phyloP scores from a whole-genome alignment of 2,113 vertebrate genomes.

The Crotalus tigris region DNA sequence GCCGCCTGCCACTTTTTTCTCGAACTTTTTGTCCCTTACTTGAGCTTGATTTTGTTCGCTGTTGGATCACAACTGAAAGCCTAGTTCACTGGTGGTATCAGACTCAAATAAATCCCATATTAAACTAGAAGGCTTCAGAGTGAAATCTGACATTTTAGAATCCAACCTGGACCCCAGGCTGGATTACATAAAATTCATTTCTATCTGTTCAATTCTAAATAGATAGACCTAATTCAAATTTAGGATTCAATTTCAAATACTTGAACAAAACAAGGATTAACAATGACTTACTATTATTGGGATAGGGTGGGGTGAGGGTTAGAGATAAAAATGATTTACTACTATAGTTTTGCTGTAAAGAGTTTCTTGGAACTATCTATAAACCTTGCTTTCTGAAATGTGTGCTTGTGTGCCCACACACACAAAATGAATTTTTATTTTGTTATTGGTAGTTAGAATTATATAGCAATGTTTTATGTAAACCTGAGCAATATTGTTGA shows the following conservation, averaged over 20 bases:
- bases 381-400: background rate
- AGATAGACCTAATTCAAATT: constrained; percentile 11
- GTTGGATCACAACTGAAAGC: background rate
- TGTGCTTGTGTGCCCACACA: background rate
- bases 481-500: constrained; percentile 13
- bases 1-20: background rate
- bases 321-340: fast-evolving
- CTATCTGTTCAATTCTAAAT: background rate
- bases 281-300: background rate
- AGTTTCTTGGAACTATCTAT: background rate
- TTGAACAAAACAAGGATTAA: background rate
- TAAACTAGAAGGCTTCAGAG: background rate
- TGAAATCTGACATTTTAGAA: background rate
- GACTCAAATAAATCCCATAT: background rate
- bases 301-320: background rate
- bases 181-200: background rate
- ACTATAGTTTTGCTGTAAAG: background rate
- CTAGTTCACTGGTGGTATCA: background rate
- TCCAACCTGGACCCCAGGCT: background rate
- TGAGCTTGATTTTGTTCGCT: background rate
- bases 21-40: background rate
- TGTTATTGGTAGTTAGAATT: constrained; percentile 2
- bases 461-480: constrained; percentile 12
- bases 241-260: background rate
- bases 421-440: constrained; percentile 3